phyloP scores from a whole-genome alignment of 2,888 invertebrate species.

The Nephrotoma appendiculata region DNA sequence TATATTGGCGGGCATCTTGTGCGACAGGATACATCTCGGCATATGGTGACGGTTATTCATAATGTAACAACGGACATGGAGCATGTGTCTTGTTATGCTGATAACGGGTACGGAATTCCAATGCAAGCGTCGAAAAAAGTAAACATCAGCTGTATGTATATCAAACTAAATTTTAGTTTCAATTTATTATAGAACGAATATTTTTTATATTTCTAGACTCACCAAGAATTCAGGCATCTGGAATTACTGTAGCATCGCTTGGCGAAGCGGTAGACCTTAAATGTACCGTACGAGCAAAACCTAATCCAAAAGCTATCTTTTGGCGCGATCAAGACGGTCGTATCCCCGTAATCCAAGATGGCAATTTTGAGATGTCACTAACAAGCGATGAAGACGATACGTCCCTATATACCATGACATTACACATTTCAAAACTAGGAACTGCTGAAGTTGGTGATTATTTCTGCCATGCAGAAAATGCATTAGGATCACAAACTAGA shows the following conservation, averaged over 20 bases:
- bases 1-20: conserved; percentile 60
- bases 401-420: conserved; percentile 56
- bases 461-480: conserved; percentile 74
- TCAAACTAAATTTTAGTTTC: not conserved
- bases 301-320: conserved; percentile 66
- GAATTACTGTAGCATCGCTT: conserved; percentile 59
- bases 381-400: conserved; percentile 45
- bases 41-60: conserved; percentile 76
- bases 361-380: conserved; percentile 53
- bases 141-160: conserved; percentile 62
- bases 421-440: conserved; percentile 56
- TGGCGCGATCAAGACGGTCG: conserved; percentile 64
- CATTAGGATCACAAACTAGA: conserved; percentile 56
- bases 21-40: conserved; percentile 66
- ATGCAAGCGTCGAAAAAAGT: conserved; percentile 72
- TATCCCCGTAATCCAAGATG: conserved; percentile 60
- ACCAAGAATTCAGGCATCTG: conserved; percentile 61
- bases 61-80: conserved; percentile 76
- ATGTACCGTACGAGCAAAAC: conserved; percentile 63
- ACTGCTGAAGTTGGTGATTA: conserved; percentile 64
- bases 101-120: conserved; percentile 76
- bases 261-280: conserved; percentile 64
- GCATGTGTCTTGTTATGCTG: conserved; percentile 74
- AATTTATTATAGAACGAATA: not conserved
- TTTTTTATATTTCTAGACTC: conserved; percentile 39